Evolutionary conservation across 1,140 invertebrate species (phyloP), one percentile per base, ranked within the genome.

Genomic region (Drosophila nebulosa): DNA sequence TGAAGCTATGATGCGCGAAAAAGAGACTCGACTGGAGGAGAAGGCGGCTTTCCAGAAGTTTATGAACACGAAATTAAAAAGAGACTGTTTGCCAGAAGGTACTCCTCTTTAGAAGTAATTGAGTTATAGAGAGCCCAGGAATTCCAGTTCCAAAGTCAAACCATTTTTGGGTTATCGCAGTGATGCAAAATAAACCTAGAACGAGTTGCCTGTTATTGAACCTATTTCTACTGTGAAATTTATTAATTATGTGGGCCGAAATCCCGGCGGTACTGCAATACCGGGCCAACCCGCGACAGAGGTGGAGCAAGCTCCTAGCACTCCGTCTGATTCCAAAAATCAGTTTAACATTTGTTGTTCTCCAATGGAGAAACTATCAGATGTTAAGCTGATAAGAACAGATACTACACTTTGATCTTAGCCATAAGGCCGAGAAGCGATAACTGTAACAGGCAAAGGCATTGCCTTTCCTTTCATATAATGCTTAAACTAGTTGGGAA

Each of bases 311-410:
- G 90, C 91, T 76, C 92, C 92, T 92, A 91, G 84, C 89, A 62
- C 80, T 91, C 91, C 91, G 76, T 91, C 92, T 77, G 42, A 68
- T 92, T 92, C 83, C 92, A 94, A 94, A 94, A 94, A 94, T 93
- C 92, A 93, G 93, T 92, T 94, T 94, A 94, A 94, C 93, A 94
- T 93, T 88, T 90, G 90, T 93, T 93, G 92, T 90, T 90, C 90
- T 92, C 90, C 93, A 88, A 93, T 94, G 92, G 91, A 89, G 91
- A 90, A 91, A 92, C 93, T 94, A 94, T 93, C 93, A 94, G 93
- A 94, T 94, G 93, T 93, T 94, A 93, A 94, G 92, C 93, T 93
- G 92, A 94, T 93, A 93, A 94, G 93, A 94, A 94, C 93, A 94
- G 93, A 94, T 92, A 92, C 92, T 92, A 92, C 92, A 92, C 92